Evolutionary conservation across 2,797 vertebrate species (phyloP).

Genomic region (Alectoris magna): DNA sequence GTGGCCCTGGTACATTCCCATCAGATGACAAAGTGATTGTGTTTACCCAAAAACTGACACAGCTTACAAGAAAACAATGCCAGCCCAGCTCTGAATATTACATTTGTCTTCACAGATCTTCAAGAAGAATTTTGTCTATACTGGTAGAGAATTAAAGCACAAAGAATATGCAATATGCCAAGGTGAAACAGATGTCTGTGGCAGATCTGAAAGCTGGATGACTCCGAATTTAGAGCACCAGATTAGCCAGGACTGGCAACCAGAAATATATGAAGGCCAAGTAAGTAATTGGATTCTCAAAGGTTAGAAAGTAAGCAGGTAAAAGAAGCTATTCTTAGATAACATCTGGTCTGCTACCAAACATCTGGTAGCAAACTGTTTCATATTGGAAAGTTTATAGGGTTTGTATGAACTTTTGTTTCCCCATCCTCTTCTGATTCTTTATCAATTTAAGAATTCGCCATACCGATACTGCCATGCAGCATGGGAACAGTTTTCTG

Average conservation of each 20-base stretch:
- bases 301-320: constrained; percentile 44
- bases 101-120: neutral
- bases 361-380: constrained; percentile 60
- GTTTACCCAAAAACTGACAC: neutral
- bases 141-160: neutral
- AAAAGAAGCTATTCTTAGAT: constrained; percentile 62
- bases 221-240: neutral
- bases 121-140: neutral
- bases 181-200: neutral
- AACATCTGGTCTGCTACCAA: constrained; percentile 51
- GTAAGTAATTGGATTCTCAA: constrained; percentile 48
- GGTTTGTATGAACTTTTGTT: neutral
- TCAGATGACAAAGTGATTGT: neutral
- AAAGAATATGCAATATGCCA: neutral
- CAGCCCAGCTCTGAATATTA: neutral
- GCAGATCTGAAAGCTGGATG: neutral
- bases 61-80: neutral
- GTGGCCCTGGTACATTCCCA: neutral
- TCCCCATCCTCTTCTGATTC: neutral
- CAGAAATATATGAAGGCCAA: neutral
- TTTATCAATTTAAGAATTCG: neutral
- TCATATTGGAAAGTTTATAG: constrained; percentile 41
- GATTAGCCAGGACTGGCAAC: neutral
- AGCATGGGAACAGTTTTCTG: neutral
- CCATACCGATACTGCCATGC: rapidly evolving